Conservation (phyloP, 1,140 invertebrate genomes). For the Phymorhynchus buccinoides region DNA sequence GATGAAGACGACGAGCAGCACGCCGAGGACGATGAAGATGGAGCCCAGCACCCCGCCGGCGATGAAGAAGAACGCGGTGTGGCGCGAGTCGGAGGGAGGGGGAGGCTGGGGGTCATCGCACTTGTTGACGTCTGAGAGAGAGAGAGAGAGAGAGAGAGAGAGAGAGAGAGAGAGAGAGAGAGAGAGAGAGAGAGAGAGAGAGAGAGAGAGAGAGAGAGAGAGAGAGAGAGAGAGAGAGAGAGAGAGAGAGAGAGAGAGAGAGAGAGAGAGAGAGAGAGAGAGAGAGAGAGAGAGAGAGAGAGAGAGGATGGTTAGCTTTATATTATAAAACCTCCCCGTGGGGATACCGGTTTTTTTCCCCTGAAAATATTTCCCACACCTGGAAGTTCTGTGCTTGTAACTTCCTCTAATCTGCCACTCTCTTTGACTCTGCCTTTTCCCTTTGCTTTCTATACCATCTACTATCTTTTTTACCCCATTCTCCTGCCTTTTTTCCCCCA, state of each 20-base stretch:
- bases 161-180: background rate
- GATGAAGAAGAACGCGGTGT: conserved; percentile 31
- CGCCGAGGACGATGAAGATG: conserved; percentile 41
- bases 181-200: background rate
- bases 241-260: background rate
- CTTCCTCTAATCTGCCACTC: no score
- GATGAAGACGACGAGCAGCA: conserved; percentile 46
- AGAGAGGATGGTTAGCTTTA: no score
- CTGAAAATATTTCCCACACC: background rate
- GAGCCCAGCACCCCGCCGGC: conserved; percentile 34
- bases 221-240: background rate
- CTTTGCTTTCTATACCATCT: no score
- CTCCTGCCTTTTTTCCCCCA: no score
- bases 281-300: background rate
- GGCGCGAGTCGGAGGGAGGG: background rate
- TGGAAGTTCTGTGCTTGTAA: no score
- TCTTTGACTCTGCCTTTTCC: no score
- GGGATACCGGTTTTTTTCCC: no score
- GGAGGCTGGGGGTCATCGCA: conserved; percentile 36
- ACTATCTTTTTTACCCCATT: no score
- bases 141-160: background rate
- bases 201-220: no score
- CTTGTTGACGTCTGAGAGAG: conserved; percentile 36
- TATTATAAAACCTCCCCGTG: no score
- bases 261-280: background rate